These are phyloP conservation scores for Furcula furcula DNA, from an alignment of 2,888 invertebrate species.

Conservation along the genomic window DNA sequence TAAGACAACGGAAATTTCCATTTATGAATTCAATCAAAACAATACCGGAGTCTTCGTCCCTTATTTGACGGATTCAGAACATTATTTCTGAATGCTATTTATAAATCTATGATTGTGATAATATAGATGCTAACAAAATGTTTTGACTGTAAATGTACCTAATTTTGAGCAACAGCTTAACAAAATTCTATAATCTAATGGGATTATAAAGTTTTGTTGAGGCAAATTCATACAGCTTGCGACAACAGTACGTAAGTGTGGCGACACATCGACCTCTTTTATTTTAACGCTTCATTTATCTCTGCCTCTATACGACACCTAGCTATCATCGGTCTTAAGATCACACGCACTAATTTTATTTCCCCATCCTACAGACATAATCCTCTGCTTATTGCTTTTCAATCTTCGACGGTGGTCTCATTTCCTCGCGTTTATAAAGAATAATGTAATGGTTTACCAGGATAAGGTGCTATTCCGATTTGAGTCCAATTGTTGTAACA, in stretches of 20 bases:
- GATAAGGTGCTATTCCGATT: constrained; percentile 31
- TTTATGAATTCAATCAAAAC: too few relatives aligned
- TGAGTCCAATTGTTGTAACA: constrained; percentile 22
- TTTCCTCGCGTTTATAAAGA: constrained; percentile 48
- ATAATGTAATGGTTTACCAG: constrained; percentile 51
- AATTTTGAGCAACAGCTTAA: too few relatives aligned
- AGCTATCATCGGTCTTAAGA: background rate
- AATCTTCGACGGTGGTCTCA: constrained; percentile 47
- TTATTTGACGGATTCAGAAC: too few relatives aligned
- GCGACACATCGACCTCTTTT: constrained; percentile 45
- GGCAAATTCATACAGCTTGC: constrained; percentile 49
- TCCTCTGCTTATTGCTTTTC: constrained; percentile 27
- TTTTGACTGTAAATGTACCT: too few relatives aligned
- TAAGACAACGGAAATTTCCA: too few relatives aligned
- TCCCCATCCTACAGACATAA: constrained; percentile 16
- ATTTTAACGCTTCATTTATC: constrained; percentile 34
- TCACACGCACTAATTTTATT: constrained; percentile 12
- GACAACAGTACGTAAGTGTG: constrained; percentile 44
- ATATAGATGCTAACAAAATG: too few relatives aligned
- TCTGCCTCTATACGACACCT: constrained; percentile 11
- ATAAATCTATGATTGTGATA: too few relatives aligned
- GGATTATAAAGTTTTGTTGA: too few relatives aligned
- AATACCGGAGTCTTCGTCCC: too few relatives aligned
- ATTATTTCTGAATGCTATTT: too few relatives aligned
- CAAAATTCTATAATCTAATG: too few relatives aligned